A percentile compares a stretch with the other conserved stretches of the same genome.
These are phyloP conservation scores for Blera fallax DNA, from an alignment of 2,888 invertebrate species.

Conservation along the genomic window DNA sequence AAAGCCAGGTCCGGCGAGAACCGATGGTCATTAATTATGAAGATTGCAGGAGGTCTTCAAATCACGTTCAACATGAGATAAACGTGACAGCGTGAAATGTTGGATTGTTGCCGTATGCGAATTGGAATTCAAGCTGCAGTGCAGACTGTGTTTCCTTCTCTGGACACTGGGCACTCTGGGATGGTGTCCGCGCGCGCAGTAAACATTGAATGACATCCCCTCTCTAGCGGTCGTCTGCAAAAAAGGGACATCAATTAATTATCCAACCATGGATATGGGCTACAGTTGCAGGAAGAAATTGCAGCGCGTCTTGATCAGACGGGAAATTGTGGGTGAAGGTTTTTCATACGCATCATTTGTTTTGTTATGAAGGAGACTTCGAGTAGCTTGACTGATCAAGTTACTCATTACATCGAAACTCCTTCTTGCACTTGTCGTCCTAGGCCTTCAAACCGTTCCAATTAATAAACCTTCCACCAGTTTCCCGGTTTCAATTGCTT, in stretches of 20 bases:
- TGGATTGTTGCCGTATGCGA: conserved; percentile 71
- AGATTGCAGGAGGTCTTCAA: conserved; percentile 76
- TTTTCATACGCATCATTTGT: conserved; percentile 32
- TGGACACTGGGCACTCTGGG: conserved; percentile 26
- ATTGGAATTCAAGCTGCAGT: conserved; percentile 71
- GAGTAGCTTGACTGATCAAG: not conserved
- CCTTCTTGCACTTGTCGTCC: not conserved
- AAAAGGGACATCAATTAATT: conserved; percentile 69
- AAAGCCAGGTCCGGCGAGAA: conserved; percentile 52
- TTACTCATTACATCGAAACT: not conserved
- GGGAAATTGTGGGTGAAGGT: conserved; percentile 65
- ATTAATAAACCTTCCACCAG: conserved; percentile 40
- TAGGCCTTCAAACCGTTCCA: not conserved
- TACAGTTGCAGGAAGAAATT: conserved; percentile 52
- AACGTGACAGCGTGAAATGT: conserved; percentile 75
- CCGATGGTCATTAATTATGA: conserved; percentile 72
- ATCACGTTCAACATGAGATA: conserved; percentile 74
- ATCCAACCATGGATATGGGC: conserved; percentile 58
- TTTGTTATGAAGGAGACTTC: not conserved
- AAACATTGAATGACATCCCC: conserved; percentile 56
- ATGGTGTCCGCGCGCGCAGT: conserved; percentile 31
- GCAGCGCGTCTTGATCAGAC: conserved; percentile 32
- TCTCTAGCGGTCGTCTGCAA: conserved; percentile 21
- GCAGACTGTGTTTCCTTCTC: not conserved
- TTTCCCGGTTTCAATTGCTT: conserved; percentile 19